These are phyloP conservation scores for Pardosa pseudoannulata DNA, from an alignment of 2,888 invertebrate species.

Conservation along the genomic window DNA sequence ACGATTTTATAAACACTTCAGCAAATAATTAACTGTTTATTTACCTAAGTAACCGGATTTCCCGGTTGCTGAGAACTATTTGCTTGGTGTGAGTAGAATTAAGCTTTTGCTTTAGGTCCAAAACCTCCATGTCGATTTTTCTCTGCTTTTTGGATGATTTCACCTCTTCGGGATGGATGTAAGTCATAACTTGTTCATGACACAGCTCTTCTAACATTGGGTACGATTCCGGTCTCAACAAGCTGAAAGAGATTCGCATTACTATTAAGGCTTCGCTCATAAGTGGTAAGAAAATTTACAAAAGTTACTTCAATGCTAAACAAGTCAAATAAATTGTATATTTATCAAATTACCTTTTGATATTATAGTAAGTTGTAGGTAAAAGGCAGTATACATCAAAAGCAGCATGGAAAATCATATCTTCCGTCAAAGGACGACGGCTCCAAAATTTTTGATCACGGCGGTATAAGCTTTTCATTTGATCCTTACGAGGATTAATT, in stretches of 20 bases:
- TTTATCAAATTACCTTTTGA: conserved; percentile 82
- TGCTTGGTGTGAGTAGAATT: conserved; percentile 83
- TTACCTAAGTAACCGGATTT: conserved; percentile 88
- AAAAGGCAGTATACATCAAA: conserved; percentile 91
- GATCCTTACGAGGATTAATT: conserved; percentile 93
- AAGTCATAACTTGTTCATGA: conserved; percentile 89
- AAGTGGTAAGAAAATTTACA: too few species aligned
- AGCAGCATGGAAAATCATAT: conserved; percentile 94
- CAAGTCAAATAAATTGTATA: too few species aligned
- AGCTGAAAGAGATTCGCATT: conserved; percentile 80
- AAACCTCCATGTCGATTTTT: conserved; percentile 92
- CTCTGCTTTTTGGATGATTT: conserved; percentile 91
- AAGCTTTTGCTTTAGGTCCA: conserved; percentile 89
- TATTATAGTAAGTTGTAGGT: conserved; percentile 87
- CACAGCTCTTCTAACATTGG: conserved; percentile 88
- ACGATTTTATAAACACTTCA: too few species aligned
- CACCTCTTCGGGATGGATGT: conserved; percentile 90
- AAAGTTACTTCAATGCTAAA: too few species aligned
- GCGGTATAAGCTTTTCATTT: conserved; percentile 78
- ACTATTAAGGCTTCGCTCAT: too few species aligned
- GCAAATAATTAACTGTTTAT: background rate
- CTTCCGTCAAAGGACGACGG: conserved; percentile 89
- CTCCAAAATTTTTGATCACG: conserved; percentile 85
- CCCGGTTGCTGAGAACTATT: conserved; percentile 92
- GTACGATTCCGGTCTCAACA: conserved; percentile 84